phyloP scores from a whole-genome alignment of 2,113 vertebrate genomes.

The Clarias gariepinus region DNA sequence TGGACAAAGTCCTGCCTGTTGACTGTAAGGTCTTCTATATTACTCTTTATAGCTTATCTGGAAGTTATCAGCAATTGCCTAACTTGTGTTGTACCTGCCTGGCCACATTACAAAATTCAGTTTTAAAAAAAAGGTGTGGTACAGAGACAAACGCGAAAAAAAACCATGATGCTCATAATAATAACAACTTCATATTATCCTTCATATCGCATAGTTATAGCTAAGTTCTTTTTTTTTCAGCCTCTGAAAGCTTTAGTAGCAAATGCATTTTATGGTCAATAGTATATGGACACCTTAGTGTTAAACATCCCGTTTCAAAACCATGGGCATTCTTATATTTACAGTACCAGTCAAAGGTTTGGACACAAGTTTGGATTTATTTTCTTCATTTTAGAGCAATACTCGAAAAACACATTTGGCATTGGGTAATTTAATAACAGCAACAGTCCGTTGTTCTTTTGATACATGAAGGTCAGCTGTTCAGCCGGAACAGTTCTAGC shows the following conservation, averaged over 20 bases:
- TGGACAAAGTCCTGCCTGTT: not conserved
- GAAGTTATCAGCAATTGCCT: not conserved
- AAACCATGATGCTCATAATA: not conserved
- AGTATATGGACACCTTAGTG: not conserved
- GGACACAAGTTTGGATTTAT: too few relatives aligned
- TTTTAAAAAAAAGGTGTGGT: not conserved
- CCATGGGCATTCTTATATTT: not conserved
- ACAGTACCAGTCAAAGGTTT: too few relatives aligned
- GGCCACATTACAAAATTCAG: not conserved
- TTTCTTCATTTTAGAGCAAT: too few relatives aligned
- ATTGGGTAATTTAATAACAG: too few relatives aligned
- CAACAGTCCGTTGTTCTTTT: too few relatives aligned
- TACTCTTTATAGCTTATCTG: slow-evolving; percentile 13
- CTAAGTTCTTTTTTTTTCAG: not conserved
- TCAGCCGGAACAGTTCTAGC: too few relatives aligned
- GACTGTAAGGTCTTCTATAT: not conserved
- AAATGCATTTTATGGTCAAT: not conserved
- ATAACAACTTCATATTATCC: not conserved
- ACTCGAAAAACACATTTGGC: too few relatives aligned
- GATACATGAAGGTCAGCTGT: too few relatives aligned
- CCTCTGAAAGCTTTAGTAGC: not conserved
- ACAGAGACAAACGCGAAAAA: not conserved
- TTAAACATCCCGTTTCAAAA: not conserved
- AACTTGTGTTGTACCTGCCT: not conserved
- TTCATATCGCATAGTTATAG: not conserved